Base-by-base conservation (phyloP, 2,888 invertebrate species). In the Drosophila leonis region DNA sequence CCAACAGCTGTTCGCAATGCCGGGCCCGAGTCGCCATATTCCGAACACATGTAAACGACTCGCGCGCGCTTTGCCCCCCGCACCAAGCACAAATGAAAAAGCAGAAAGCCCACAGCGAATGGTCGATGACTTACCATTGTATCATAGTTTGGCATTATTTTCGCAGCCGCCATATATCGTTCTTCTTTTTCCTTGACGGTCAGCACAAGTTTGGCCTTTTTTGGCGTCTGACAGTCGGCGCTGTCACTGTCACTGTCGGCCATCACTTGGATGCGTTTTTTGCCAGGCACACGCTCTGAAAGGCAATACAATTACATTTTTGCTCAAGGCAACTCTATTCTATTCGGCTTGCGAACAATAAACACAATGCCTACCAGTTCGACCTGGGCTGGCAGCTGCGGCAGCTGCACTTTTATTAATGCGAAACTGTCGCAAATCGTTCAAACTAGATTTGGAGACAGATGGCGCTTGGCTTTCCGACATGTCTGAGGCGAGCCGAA, bases 191-290 rank as follows among this genome's bases (percentile, higher is more conserved):
- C 93, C 29, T 91, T 87, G 0, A 92, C 90, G 0, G 91, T 76
- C 20, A 93, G 68, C 35, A 90, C 84, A 7, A 90, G 15, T 75
- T 92, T 93, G 0, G 63, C 54, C 64, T 91, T 92, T 78, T 93
- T 93, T 20, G 90, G 75, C 8, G 75, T 69, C 49, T 86, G 90
- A n/a, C 69, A 72, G 39, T 91, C 90, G 10, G 86, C 84, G 15
- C 89, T 72, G 48, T 93, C 93, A 24, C 92, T 92, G 52, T 93
- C 93, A 75, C 93, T 93, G 62, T 93, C 93, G 12, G 90, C 83
- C 78, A 93, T 88, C 60, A 92, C 90, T 75, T 90, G 90, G 55
- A 93, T 92, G 24, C 93, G 90, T 65, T 93, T 93, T 69, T 91
- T 92, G 24, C 93, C 93, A n/a, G 93, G 93, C 42, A 92, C 90